Conservation (phyloP, 2,797 vertebrate genomes). For the Ptychadena robeensis region DNA sequence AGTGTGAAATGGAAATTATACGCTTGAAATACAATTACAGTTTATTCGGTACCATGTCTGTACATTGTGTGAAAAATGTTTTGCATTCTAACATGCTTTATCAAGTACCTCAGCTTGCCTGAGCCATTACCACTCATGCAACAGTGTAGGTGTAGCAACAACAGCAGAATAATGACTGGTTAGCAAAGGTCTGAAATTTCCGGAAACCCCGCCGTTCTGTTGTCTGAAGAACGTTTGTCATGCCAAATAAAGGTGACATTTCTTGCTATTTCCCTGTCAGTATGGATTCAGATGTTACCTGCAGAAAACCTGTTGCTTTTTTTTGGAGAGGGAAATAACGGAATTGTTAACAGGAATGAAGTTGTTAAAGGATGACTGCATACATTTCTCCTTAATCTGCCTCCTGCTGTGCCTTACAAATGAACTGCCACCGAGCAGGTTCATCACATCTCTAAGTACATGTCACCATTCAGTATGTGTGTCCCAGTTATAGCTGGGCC, state of each 20-base stretch:
- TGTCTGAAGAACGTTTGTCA: neutral
- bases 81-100: neutral
- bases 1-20: neutral
- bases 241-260: neutral
- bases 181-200: neutral
- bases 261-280: neutral
- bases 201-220: neutral
- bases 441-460: slow-evolving; percentile 63
- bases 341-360: slow-evolving; percentile 47
- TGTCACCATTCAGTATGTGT: slow-evolving; percentile 61
- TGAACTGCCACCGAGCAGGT: slow-evolving; percentile 31
- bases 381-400: neutral
- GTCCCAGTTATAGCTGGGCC: slow-evolving; percentile 66
- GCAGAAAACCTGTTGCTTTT: neutral
- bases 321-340: neutral
- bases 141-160: neutral
- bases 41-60: neutral
- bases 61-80: neutral
- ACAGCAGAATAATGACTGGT: neutral
- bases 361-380: slow-evolving; percentile 15
- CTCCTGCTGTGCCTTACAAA: slow-evolving; percentile 22
- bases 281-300: neutral
- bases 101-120: neutral
- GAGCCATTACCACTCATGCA: neutral
- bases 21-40: neutral